Evolutionary conservation across 2,888 invertebrate genomes (phyloP).

Genomic region (Orthonevra nobilis): DNA sequence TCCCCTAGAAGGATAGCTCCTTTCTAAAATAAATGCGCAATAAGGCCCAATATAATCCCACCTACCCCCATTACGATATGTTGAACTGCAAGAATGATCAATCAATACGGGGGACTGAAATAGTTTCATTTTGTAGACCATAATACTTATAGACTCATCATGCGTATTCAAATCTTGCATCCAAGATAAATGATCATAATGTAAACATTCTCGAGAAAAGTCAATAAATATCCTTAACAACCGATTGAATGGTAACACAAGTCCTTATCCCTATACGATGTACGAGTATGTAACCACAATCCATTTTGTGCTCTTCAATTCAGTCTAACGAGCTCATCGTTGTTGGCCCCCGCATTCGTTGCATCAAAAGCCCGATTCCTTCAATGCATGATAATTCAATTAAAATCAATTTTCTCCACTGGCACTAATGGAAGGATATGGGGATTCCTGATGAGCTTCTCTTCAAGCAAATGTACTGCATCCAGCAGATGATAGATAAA

Average conservation of each 20-base stretch:
- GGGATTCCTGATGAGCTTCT: constrained; percentile 43
- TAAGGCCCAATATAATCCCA: too few species aligned
- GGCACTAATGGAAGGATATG: constrained; percentile 56
- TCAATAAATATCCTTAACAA: constrained; percentile 6
- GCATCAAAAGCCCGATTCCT: constrained; percentile 20
- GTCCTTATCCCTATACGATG: too few species aligned
- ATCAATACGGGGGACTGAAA: too few species aligned
- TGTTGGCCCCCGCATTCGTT: constrained; percentile 8
- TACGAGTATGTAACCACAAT: constrained; percentile 43
- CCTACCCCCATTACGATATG: too few species aligned
- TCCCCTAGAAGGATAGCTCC: too few species aligned
- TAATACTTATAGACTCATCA: too few species aligned
- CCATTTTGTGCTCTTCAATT: constrained; percentile 56
- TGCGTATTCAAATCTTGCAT: too few species aligned
- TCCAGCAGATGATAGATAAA: constrained; percentile 61
- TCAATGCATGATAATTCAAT: constrained; percentile 61
- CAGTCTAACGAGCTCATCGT: constrained; percentile 41
- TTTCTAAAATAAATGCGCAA: too few species aligned
- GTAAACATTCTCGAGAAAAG: too few species aligned
- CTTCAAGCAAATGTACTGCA: constrained; percentile 43
- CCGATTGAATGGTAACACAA: not conserved
- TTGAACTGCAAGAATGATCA: too few species aligned
- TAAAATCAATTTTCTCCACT: constrained; percentile 67
- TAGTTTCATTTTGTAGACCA: too few species aligned
- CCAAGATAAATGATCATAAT: too few species aligned